phyloP scores from a whole-genome alignment of 53 echinoderm and acorn worm species.

The Antedon mediterranea region DNA sequence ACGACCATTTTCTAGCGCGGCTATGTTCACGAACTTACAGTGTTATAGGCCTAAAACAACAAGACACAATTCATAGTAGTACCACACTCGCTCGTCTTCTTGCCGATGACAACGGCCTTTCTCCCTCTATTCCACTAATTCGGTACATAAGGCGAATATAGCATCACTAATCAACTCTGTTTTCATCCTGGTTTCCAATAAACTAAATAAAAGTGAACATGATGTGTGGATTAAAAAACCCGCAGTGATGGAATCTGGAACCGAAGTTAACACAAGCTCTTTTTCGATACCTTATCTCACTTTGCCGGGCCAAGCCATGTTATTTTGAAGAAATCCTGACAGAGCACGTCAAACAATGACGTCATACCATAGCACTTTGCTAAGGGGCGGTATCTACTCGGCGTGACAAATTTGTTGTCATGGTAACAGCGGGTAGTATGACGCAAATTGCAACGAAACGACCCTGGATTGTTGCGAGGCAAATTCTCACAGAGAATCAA shows the following conservation, averaged over 20 bases:
- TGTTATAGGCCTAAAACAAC: neutral
- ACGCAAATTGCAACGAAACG: constrained; percentile 47
- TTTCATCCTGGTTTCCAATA: neutral
- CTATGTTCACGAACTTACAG: neutral
- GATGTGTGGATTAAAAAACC: neutral
- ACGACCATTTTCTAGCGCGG: constrained; percentile 3
- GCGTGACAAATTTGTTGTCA: constrained; percentile 78
- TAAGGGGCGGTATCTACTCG: constrained; percentile 50
- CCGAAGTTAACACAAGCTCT: neutral
- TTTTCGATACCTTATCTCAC: neutral
- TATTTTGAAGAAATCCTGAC: neutral
- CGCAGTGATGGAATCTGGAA: neutral
- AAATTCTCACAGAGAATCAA: too few species aligned
- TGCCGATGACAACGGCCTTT: neutral
- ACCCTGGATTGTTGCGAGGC: neutral
- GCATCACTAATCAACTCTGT: neutral
- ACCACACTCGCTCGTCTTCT: too few species aligned
- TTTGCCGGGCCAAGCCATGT: neutral
- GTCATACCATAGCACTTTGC: neutral
- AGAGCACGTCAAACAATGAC: neutral
- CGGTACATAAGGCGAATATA: neutral
- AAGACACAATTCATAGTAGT: neutral
- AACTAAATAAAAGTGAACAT: neutral
- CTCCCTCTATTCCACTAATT: neutral
- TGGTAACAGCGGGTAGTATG: constrained; percentile 52